Percentiles rank a stretch among this genome's conserved stretches.
Evolutionary conservation across 1,140 invertebrate genomes (phyloP).

Genomic region (Brachionus sp.): DNA sequence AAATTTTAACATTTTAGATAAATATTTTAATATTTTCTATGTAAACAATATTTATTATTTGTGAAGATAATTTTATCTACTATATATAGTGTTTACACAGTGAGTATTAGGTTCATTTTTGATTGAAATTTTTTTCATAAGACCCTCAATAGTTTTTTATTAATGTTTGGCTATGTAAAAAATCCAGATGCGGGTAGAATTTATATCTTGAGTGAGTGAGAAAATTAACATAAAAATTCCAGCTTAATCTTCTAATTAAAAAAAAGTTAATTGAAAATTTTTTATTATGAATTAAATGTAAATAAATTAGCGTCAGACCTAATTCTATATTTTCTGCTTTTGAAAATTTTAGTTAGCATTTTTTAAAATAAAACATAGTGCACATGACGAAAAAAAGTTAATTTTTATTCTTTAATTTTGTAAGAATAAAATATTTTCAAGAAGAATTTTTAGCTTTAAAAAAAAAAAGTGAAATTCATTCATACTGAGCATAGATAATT

Average conservation of each 20-base stretch:
- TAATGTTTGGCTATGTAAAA: too few relatives aligned
- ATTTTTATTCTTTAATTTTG: background rate
- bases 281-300: background rate
- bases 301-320: background rate
- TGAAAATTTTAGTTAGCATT: background rate
- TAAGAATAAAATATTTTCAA: background rate
- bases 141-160: too few relatives aligned
- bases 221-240: too few relatives aligned
- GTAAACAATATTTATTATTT: too few relatives aligned
- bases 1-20: background rate
- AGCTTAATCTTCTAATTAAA: background rate
- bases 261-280: background rate
- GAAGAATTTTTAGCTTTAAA: background rate
- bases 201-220: too few relatives aligned
- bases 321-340: background rate
- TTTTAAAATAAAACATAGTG: background rate
- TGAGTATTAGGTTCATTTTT: too few relatives aligned
- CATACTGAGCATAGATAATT: background rate
- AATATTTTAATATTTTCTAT: background rate
- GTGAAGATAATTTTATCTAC: too few relatives aligned
- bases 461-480: background rate
- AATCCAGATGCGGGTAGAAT: too few relatives aligned
- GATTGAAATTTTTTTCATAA: too few relatives aligned
- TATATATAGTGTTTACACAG: too few relatives aligned
- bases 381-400: background rate